These are phyloP conservation scores for Macrophya annulata DNA, from an alignment of 2,888 invertebrate species.

Conservation along the genomic window DNA sequence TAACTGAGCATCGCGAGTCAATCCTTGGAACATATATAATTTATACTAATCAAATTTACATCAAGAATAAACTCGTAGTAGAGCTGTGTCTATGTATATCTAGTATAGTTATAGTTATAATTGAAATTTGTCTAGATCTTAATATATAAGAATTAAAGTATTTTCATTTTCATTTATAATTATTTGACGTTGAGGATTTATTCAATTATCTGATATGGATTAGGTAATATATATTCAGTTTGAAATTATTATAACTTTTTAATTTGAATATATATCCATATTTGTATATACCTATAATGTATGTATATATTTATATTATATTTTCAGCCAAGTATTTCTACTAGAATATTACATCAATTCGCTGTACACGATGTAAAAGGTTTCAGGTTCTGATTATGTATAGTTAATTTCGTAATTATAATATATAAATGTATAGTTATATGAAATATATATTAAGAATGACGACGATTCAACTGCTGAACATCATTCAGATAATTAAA, in stretches of 20 bases:
- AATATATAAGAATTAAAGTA: background rate
- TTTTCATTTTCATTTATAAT: background rate
- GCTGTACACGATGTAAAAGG: too few relatives aligned
- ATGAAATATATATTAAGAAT: background rate
- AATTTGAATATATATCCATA: too few relatives aligned
- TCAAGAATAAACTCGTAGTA: slow-evolving; percentile 15
- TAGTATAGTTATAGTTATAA: background rate
- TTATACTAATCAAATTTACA: background rate
- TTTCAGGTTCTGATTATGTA: too few relatives aligned
- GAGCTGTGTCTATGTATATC: background rate
- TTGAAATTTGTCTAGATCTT: background rate
- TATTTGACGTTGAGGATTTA: slow-evolving; percentile 42
- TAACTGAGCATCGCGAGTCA: slow-evolving; percentile 26
- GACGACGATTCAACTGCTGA: background rate
- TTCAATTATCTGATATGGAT: slow-evolving; percentile 31
- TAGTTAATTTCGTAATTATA: too few relatives aligned
- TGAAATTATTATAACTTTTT: background rate
- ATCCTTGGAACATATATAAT: slow-evolving; percentile 10
- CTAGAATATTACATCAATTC: too few relatives aligned
- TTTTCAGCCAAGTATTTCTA: slow-evolving; percentile 26
- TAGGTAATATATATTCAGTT: background rate
- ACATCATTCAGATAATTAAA: background rate
- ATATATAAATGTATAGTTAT: too few relatives aligned
- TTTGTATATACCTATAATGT: too few relatives aligned
- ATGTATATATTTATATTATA: background rate